phyloP scores from a whole-genome alignment of 2,797 vertebrate genomes.

The Danio choprae region DNA sequence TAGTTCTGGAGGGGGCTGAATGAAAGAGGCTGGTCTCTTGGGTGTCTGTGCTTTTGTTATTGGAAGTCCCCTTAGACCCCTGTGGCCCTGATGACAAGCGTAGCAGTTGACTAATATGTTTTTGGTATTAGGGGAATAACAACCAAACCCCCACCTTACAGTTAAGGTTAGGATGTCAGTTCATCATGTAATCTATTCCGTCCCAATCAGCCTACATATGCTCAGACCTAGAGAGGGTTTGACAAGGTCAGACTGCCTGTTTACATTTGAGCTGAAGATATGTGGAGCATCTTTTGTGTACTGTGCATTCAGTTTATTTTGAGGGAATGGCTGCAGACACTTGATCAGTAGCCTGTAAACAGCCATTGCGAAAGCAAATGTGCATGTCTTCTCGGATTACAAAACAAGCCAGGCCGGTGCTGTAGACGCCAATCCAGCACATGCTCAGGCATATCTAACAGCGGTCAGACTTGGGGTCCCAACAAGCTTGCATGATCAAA shows the following conservation, averaged over 20 bases:
- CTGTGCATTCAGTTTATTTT: not conserved
- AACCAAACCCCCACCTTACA: not conserved
- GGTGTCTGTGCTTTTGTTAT: slow-evolving; percentile 48
- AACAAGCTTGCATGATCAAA: slow-evolving; percentile 24
- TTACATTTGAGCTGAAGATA: not conserved
- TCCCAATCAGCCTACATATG: not conserved
- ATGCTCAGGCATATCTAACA: slow-evolving; percentile 36
- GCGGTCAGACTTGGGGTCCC: slow-evolving; percentile 33
- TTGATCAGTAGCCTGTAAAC: slow-evolving; percentile 61
- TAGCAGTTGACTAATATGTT: slow-evolving; percentile 8
- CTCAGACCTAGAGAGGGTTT: not conserved
- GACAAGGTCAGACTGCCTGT: slow-evolving; percentile 17
- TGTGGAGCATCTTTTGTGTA: slow-evolving; percentile 11
- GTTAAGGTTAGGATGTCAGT: not conserved
- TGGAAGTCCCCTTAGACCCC: slow-evolving; percentile 37
- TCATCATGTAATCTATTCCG: slow-evolving; percentile 11
- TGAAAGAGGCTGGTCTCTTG: slow-evolving; percentile 34
- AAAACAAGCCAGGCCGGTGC: slow-evolving; percentile 51
- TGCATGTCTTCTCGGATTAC: slow-evolving; percentile 56
- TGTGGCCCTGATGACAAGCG: slow-evolving; percentile 6
- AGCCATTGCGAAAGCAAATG: slow-evolving; percentile 61
- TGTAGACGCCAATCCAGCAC: slow-evolving; percentile 45
- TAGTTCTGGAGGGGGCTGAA: slow-evolving; percentile 52
- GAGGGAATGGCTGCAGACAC: not conserved
- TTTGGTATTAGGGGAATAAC: slow-evolving; percentile 37